A percentile compares a stretch with the other conserved stretches of the same genome.
Conservation (phyloP, 2,888 invertebrate genomes). For the Sminthurides aquaticus region DNA sequence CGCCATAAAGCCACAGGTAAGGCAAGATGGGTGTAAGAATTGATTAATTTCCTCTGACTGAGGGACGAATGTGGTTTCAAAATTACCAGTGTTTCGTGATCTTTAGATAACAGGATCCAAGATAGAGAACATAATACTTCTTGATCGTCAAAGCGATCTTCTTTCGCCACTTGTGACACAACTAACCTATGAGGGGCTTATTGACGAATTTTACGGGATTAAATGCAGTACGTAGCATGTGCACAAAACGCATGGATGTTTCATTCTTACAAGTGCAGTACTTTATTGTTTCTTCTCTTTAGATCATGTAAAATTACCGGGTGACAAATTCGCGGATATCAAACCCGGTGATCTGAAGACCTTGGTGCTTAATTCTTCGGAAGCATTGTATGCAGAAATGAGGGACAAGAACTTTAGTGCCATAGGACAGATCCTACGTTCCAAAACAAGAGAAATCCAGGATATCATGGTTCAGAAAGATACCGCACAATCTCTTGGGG, state of each 20-base stretch:
- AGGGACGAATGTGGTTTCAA: too few species aligned
- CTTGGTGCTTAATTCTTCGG: conserved; percentile 78
- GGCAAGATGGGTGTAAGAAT: not conserved
- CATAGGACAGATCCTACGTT: conserved; percentile 74
- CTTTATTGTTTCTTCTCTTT: too few species aligned
- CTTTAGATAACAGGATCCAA: conserved; percentile 49
- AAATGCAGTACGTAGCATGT: conserved; percentile 59
- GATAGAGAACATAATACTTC: conserved; percentile 79
- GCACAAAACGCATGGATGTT: too few species aligned
- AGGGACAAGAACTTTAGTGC: conserved; percentile 89
- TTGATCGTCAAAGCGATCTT: conserved; percentile 87
- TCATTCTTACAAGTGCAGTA: too few species aligned
- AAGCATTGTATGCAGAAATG: conserved; percentile 79
- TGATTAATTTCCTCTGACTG: too few species aligned
- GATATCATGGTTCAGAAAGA: conserved; percentile 75
- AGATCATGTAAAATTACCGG: conserved; percentile 74
- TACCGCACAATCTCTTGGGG: conserved; percentile 77
- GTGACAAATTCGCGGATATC: conserved; percentile 67
- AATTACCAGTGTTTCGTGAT: not conserved
- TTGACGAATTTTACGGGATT: conserved; percentile 90
- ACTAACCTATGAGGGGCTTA: conserved; percentile 92
- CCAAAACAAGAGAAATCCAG: conserved; percentile 77
- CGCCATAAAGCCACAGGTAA: conserved; percentile 48
- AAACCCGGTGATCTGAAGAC: conserved; percentile 59
- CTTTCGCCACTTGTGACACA: conserved; percentile 88